phyloP scores from a whole-genome alignment of 2,797 vertebrate genomes.

The Anguilla megastoma region DNA sequence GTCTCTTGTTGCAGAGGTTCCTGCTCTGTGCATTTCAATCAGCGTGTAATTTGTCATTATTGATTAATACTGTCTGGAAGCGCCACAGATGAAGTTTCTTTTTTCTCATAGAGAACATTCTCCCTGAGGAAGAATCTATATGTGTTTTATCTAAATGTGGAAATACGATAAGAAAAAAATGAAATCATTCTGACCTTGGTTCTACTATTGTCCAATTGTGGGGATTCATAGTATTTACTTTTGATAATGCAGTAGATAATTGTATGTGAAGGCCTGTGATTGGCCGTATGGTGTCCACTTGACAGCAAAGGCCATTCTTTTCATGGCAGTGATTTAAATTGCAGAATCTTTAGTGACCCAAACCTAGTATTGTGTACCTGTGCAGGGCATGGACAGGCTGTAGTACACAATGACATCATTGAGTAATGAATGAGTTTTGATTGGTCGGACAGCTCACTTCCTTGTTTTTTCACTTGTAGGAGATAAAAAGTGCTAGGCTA shows the following conservation, averaged over 20 bases:
- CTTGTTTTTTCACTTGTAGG: neutral
- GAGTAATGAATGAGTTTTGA: neutral
- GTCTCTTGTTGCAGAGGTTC: constrained; percentile 39
- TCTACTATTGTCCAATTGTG: neutral
- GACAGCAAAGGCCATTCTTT: neutral
- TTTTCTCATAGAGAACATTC: neutral
- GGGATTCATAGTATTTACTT: neutral
- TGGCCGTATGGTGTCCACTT: neutral
- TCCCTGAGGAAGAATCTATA: neutral
- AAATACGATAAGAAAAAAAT: neutral
- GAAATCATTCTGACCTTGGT: neutral
- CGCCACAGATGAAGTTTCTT: constrained; percentile 27
- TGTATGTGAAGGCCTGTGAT: neutral
- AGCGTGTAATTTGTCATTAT: constrained; percentile 37
- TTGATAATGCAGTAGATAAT: neutral
- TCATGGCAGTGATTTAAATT: neutral
- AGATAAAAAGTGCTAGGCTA: neutral
- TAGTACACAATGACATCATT: neutral
- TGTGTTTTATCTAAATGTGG: neutral
- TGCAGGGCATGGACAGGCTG: neutral
- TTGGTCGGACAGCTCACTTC: neutral
- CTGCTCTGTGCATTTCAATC: neutral
- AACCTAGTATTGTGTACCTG: neutral
- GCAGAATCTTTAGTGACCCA: neutral
- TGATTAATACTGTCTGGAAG: constrained; percentile 34